Evolutionary conservation across 2,113 vertebrate species (phyloP).

Genomic region (Antechinus flavipes): DNA sequence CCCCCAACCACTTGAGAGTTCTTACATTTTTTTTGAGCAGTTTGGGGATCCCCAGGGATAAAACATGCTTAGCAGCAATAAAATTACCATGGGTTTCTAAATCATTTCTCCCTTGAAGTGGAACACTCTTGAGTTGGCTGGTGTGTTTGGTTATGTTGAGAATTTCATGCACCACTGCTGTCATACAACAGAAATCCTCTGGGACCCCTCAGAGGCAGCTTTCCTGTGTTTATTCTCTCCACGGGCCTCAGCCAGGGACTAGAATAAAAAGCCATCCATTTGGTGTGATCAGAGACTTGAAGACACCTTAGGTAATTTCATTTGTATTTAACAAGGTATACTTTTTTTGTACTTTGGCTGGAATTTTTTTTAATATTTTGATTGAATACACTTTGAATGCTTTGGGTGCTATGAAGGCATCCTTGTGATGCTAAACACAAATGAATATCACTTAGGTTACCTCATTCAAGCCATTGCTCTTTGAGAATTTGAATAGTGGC

Average conservation of each 20-base stretch:
- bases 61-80: conserved; percentile 2
- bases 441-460: background rate
- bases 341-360: too few species aligned
- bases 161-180: background rate
- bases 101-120: background rate
- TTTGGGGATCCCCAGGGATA: background rate
- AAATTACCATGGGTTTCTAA: background rate
- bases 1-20: background rate
- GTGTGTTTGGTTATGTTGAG: conserved; percentile 1
- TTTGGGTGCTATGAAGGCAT: background rate
- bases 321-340: background rate
- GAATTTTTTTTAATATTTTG: too few species aligned
- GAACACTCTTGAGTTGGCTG: background rate
- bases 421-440: background rate
- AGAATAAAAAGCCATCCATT: background rate
- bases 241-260: background rate
- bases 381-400: too few species aligned
- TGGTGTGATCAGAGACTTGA: background rate
- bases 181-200: background rate
- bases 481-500: background rate
- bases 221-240: background rate
- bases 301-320: background rate
- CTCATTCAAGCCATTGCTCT: background rate
- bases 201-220: background rate
- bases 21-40: background rate